Conservation (phyloP, 2,888 invertebrate genomes). For the Adelognathus sp. region DNA sequence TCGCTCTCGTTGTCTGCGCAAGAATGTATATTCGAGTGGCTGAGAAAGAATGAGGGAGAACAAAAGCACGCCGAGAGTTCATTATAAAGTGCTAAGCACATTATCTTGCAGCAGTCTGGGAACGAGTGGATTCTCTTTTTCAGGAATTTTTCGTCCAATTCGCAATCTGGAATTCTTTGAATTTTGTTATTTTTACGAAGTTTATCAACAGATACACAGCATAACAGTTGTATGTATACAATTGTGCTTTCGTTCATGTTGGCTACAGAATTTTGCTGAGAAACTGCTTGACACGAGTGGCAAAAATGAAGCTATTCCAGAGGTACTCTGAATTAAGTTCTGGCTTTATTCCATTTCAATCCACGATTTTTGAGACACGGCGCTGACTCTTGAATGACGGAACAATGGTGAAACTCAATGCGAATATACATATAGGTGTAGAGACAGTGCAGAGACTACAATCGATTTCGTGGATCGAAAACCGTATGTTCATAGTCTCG, state of each 20-base stretch:
- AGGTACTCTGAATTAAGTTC: background rate
- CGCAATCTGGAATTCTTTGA: background rate
- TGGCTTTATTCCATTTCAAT: background rate
- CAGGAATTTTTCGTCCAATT: background rate
- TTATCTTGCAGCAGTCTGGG: background rate
- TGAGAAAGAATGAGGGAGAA: background rate
- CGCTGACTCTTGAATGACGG: background rate
- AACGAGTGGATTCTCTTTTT: background rate
- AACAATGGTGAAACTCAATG: background rate
- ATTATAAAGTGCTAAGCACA: background rate
- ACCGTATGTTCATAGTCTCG: constrained; percentile 31
- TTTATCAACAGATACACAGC: no score
- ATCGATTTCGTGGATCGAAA: constrained; percentile 37
- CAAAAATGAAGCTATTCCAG: background rate
- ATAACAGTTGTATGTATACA: no score
- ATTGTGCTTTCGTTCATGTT: no score
- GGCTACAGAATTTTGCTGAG: no score
- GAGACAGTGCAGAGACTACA: constrained; percentile 8
- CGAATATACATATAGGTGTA: background rate
- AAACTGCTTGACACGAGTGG: background rate
- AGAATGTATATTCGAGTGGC: background rate
- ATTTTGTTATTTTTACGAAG: no score
- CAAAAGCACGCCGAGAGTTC: background rate
- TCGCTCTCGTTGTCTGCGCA: background rate
- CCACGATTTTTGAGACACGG: background rate